Evolutionary conservation across 2,797 vertebrate species (phyloP), one percentile per base, ranked within the genome.

Genomic region (Setipinna tenuifilis): DNA sequence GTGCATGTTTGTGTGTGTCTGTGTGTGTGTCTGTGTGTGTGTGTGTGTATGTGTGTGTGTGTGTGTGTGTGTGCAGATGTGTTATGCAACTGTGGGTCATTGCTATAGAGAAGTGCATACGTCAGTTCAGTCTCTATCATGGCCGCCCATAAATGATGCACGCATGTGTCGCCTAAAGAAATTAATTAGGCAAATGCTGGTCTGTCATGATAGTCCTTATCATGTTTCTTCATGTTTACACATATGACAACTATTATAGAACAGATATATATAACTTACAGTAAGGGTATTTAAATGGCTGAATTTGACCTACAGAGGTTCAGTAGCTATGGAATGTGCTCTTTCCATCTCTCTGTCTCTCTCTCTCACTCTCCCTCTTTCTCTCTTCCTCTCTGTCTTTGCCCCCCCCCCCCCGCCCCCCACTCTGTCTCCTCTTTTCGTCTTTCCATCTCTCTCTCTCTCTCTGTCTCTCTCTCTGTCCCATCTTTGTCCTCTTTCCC

Each of bases 1-100:
- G 78, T 81, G 1, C 41, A 28, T 81, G 78, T 81, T 6, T 81
- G 1, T 86, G 65, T 87, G 82, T 87, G 88, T 85, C 61, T 12
- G 28, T 86, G 46, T 21, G 80, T 44, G 82, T 50, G 81, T 0
- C 10, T 58, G 57, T 58, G 58, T 59, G 75, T 31, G 88, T 88
- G 88, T 82, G 89, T 89, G 83, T 3, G 50, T 31, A 44, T 82
- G 14, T 75, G 61, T 17, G 81, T 57, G 35, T 9, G 0, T 41
- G 86, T 86, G 87, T 85, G 81, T 57, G 71, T 75, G 81, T 0
- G 46, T 61, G 44, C 21, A 21, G n/a, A 12, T 57, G 16, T 44
- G 6, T 85, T 84, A 59, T 82, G 31, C 46, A 81, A 83, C 62
- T 78, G 58, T 78, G 78, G 68, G 82, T 83, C 81, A 62, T 59